A percentile compares a stretch with the other conserved stretches of the same genome.
Conservation (phyloP, 2,113 vertebrate genomes). For the Falco punctatus region DNA sequence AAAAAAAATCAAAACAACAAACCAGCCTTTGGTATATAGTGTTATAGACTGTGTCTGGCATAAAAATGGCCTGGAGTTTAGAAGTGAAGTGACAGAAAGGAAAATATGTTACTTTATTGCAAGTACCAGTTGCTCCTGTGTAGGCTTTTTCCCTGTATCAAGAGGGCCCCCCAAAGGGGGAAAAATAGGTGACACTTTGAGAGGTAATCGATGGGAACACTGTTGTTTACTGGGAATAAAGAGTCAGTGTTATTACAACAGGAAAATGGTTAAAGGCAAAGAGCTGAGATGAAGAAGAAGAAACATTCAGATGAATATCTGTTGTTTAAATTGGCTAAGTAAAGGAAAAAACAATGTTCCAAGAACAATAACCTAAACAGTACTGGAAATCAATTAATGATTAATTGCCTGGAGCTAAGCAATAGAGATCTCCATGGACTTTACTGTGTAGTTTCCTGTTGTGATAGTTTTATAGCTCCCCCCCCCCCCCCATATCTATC, state of each 20-base stretch:
- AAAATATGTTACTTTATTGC: not conserved
- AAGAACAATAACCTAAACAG: not conserved
- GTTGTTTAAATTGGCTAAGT: not conserved
- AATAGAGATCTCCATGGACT: not conserved
- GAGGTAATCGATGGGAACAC: not conserved
- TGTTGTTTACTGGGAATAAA: not conserved
- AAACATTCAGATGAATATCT: not conserved
- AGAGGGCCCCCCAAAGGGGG: not conserved
- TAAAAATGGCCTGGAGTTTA: not conserved
- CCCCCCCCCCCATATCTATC: not conserved
- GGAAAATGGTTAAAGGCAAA: not conserved
- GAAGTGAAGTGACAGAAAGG: not conserved
- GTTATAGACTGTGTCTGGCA: not conserved
- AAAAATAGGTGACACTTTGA: not conserved
- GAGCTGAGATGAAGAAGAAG: not conserved
- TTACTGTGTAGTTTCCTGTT: not conserved
- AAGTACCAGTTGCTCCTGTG: not conserved
- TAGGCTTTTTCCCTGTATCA: fast-evolving
- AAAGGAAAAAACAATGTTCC: not conserved
- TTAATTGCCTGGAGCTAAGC: not conserved
- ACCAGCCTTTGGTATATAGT: not conserved
- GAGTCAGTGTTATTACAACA: not conserved
- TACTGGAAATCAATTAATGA: not conserved
- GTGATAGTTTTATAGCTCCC: not conserved
- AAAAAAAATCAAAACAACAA: not conserved